phyloP scores from a whole-genome alignment of 2,888 invertebrate genomes.

The Synergus laeviventris region DNA sequence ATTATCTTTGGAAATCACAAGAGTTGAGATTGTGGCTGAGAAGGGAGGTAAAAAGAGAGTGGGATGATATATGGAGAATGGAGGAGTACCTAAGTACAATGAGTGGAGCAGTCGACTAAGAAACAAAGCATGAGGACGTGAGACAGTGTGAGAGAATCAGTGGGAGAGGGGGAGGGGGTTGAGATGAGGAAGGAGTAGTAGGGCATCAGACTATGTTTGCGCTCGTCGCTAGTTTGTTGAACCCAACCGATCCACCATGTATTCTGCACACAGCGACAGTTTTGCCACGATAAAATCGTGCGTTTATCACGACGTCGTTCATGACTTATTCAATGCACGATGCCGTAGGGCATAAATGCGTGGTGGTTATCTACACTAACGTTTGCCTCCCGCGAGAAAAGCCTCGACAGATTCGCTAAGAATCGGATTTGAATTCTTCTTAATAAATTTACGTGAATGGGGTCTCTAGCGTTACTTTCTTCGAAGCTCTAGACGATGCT shows the following conservation, averaged over 20 bases:
- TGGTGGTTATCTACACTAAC: conserved; percentile 28
- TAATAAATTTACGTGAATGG: not conserved
- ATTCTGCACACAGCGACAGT: conserved; percentile 54
- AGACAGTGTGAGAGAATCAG: conserved; percentile 24
- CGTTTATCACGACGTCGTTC: conserved; percentile 62
- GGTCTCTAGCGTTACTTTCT: not conserved
- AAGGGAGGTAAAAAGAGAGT: conserved; percentile 18
- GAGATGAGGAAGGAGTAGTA: conserved; percentile 48
- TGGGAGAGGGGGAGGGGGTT: conserved; percentile 14
- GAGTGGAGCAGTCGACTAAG: conserved; percentile 35
- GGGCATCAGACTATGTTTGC: conserved; percentile 53
- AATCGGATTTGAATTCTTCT: conserved; percentile 11
- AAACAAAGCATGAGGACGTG: conserved; percentile 27
- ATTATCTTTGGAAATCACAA: conserved; percentile 31
- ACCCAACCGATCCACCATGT: conserved; percentile 48
- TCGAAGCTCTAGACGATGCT: not conserved
- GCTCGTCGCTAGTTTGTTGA: conserved; percentile 57
- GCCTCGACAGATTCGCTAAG: not conserved
- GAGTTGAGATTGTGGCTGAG: conserved; percentile 19
- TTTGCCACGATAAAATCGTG: conserved; percentile 63
- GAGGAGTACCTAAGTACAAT: conserved; percentile 37
- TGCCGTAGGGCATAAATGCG: conserved; percentile 56
- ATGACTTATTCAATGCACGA: conserved; percentile 66
- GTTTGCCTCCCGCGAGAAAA: conserved; percentile 36
- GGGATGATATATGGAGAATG: conserved; percentile 36